Evolutionary conservation across 2,797 vertebrate genomes (phyloP).

Genomic region (Hydrocynus forskahlii): DNA sequence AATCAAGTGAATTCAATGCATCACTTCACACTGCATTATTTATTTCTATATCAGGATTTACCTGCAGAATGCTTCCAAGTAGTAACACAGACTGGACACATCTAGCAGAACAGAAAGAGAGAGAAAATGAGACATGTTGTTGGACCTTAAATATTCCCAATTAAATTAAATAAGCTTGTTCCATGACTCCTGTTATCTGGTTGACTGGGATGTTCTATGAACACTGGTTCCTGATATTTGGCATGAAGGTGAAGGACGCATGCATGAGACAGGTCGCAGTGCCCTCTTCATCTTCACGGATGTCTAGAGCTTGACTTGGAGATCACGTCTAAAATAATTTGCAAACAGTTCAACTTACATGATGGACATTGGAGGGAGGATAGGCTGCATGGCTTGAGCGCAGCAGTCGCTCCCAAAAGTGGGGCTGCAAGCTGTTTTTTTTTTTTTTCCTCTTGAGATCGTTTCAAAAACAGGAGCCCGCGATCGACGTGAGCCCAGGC

Average conservation of each 20-base stretch:
- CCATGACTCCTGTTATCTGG: too few species aligned
- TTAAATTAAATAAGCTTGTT: too few species aligned
- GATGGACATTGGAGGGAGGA: constrained; percentile 57
- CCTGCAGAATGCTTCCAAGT: constrained; percentile 63
- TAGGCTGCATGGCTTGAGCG: constrained; percentile 61
- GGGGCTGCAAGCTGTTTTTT: constrained; percentile 4
- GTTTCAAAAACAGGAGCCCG: constrained; percentile 37
- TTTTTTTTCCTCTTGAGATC: constrained; percentile 21
- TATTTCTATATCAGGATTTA: constrained; percentile 27
- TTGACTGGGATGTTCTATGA: background rate
- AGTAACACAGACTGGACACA: constrained; percentile 62
- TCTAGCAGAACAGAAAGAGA: constrained; percentile 51
- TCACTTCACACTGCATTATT: too few species aligned
- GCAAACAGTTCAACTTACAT: constrained; percentile 59
- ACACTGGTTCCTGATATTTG: background rate
- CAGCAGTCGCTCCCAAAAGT: constrained; percentile 44
- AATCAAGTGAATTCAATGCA: too few species aligned
- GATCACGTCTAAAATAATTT: too few species aligned
- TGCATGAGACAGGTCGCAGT: constrained; percentile 19
- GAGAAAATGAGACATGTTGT: background rate
- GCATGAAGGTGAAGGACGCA: constrained; percentile 45
- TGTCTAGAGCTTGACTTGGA: too few species aligned
- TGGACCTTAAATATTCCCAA: too few species aligned
- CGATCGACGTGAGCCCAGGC: constrained; percentile 36
- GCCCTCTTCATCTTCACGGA: background rate